Conservation (phyloP, 1,140 invertebrate species). For the Drosophila takahashii region DNA sequence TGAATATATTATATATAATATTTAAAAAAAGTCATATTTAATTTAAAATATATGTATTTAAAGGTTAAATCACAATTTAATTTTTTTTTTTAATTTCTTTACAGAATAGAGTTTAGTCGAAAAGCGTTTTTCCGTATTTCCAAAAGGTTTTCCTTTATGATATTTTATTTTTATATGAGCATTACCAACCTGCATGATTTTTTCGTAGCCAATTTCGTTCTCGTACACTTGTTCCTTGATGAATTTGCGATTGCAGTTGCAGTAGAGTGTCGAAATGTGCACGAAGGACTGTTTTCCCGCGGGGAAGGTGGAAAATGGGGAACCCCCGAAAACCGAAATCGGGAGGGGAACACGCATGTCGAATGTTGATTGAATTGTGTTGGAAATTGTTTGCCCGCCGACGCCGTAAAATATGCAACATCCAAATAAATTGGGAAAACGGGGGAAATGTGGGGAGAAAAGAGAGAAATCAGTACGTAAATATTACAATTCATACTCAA, state of each 20-base stretch:
- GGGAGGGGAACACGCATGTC: constrained; percentile 49
- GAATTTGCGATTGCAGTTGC: constrained; percentile 86
- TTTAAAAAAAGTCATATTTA: too few species aligned
- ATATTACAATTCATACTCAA: constrained; percentile 75
- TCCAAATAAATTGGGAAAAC: constrained; percentile 20
- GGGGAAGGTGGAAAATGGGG: neutral
- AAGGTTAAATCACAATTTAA: too few species aligned
- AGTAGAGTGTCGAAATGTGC: constrained; percentile 89
- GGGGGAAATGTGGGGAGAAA: neutral
- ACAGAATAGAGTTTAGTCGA: neutral
- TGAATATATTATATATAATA: too few species aligned
- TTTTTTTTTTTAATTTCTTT: neutral
- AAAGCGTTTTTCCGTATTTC: neutral
- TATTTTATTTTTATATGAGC: constrained; percentile 29
- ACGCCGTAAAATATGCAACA: constrained; percentile 70
- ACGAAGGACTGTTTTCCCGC: constrained; percentile 85
- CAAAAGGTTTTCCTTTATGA: neutral
- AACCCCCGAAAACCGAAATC: constrained; percentile 11
- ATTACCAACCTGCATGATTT: constrained; percentile 84
- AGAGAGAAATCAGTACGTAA: constrained; percentile 39
- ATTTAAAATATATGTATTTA: too few species aligned
- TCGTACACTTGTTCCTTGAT: constrained; percentile 87
- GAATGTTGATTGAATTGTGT: constrained; percentile 81
- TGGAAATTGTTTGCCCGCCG: constrained; percentile 73
- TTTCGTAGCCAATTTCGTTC: constrained; percentile 85